phyloP scores from a whole-genome alignment of 2,888 invertebrate species.

The Eupithecia exiguata region DNA sequence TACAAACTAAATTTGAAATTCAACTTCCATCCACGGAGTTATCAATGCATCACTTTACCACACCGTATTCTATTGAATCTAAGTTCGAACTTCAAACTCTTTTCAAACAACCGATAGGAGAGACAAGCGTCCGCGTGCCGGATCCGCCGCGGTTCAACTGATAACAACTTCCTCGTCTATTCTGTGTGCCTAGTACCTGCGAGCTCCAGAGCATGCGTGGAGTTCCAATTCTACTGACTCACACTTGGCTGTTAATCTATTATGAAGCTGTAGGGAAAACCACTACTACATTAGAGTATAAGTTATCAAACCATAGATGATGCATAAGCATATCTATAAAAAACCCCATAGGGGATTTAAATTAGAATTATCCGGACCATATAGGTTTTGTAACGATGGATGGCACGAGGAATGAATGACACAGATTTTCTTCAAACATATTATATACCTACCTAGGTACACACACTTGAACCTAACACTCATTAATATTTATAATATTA shows the following conservation, averaged over 20 bases:
- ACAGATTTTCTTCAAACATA: neutral
- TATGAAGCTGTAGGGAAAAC: neutral
- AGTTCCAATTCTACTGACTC: slow-evolving; percentile 1
- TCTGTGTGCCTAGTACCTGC: slow-evolving; percentile 18
- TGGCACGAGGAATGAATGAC: neutral
- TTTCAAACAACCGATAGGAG: neutral
- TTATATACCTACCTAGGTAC: no score
- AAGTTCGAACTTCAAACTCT: neutral
- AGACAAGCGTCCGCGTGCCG: slow-evolving; percentile 27
- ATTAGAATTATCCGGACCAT: no score
- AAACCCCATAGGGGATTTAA: no score
- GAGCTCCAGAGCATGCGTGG: slow-evolving; percentile 20
- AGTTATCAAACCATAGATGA: no score
- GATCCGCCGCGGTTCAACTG: slow-evolving; percentile 27
- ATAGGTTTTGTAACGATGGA: no score
- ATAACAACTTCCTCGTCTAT: slow-evolving; percentile 29
- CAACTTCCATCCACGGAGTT: neutral
- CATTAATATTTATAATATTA: no score
- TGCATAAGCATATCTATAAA: neutral
- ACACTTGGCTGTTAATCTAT: slow-evolving; percentile 3
- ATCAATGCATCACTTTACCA: neutral
- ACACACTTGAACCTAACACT: no score
- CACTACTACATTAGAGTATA: neutral
- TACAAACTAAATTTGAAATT: neutral
- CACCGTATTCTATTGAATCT: neutral